phyloP scores from a whole-genome alignment of 2,113 vertebrate genomes.

The Arenaria interpres region DNA sequence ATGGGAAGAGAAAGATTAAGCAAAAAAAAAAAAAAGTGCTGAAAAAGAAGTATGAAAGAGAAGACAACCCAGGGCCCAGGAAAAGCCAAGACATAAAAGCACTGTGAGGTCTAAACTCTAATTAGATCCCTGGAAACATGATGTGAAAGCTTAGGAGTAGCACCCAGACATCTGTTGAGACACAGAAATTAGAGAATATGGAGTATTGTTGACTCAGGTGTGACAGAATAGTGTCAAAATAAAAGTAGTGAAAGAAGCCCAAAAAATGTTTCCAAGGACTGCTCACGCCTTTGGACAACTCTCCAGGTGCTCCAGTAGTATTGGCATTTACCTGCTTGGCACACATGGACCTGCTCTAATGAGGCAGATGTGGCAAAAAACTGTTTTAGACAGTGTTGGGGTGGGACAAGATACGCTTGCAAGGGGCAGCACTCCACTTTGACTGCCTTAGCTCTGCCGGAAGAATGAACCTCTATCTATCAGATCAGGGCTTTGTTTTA shows the following conservation, averaged over 20 bases:
- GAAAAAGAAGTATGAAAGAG: not conserved
- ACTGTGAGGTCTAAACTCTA: accelerated
- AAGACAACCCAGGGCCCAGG: not conserved
- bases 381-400: not conserved
- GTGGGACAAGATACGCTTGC: not conserved
- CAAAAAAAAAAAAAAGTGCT: not conserved
- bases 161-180: not conserved
- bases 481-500: not conserved
- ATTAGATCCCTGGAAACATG: not conserved
- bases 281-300: not conserved
- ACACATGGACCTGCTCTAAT: not conserved
- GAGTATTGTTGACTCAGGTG: not conserved
- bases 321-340: not conserved
- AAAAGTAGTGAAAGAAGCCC: not conserved
- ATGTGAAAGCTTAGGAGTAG: not conserved
- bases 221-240: not conserved
- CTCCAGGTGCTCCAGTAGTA: not conserved
- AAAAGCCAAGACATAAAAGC: not conserved
- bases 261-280: not conserved
- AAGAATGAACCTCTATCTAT: not conserved
- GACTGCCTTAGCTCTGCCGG: not conserved
- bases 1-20: not conserved
- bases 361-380: not conserved
- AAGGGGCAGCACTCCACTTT: not conserved
- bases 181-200: not conserved